A percentile compares a stretch with the other conserved stretches of the same genome.
phyloP scores from a whole-genome alignment of 2,888 invertebrate species.

The Empis livida region DNA sequence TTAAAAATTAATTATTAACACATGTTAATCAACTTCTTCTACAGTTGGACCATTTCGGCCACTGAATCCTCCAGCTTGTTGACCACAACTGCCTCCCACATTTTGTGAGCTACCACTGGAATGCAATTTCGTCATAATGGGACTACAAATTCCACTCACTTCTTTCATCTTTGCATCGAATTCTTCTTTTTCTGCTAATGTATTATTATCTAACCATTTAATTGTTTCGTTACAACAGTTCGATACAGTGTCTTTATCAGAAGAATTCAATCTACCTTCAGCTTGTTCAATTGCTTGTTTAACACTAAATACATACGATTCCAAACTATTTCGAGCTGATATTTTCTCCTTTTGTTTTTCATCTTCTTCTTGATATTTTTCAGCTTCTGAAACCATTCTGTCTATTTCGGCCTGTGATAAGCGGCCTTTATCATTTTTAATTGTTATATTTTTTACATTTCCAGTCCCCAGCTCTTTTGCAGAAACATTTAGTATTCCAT shows the following conservation, averaged over 20 bases:
- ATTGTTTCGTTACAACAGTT: slow-evolving; percentile 51
- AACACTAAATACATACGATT: slow-evolving; percentile 52
- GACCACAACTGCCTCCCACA: slow-evolving; percentile 15
- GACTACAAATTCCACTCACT: slow-evolving; percentile 32
- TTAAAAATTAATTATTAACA: too few relatives aligned
- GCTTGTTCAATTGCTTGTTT: slow-evolving; percentile 56
- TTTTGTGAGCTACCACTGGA: slow-evolving; percentile 1
- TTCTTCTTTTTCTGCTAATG: slow-evolving; percentile 62
- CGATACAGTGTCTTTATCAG: slow-evolving; percentile 54
- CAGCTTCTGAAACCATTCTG: slow-evolving; percentile 62
- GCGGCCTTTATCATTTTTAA: slow-evolving; percentile 71
- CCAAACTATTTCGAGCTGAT: slow-evolving; percentile 54
- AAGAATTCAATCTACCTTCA: slow-evolving; percentile 45
- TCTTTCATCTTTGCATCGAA: slow-evolving; percentile 42
- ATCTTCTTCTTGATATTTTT: slow-evolving; percentile 59
- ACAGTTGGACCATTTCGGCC: slow-evolving; percentile 29
- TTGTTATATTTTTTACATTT: slow-evolving; percentile 62
- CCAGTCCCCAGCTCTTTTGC: slow-evolving; percentile 56
- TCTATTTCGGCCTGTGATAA: slow-evolving; percentile 72
- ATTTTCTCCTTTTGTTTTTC: slow-evolving; percentile 55
- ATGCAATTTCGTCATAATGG: slow-evolving; percentile 39
- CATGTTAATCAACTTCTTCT: slow-evolving; percentile 15
- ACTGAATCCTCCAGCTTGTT: slow-evolving; percentile 52
- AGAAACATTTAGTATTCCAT: slow-evolving; percentile 85
- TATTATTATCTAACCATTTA: slow-evolving; percentile 63